phyloP scores from a whole-genome alignment of 2,888 invertebrate genomes.

The Dryomyza anilis region DNA sequence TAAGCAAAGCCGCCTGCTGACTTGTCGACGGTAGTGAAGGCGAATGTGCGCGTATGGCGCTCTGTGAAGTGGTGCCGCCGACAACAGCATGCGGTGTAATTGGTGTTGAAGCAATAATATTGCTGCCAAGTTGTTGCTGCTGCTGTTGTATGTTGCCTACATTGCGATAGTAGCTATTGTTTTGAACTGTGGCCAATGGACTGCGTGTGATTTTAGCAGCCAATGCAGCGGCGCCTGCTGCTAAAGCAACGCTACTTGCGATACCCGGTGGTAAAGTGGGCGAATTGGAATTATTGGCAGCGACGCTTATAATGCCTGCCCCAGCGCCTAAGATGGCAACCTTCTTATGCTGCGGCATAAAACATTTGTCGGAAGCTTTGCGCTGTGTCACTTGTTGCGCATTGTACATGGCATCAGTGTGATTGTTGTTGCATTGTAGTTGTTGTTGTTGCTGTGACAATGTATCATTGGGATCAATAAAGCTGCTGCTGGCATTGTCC shows the following conservation, averaged over 20 bases:
- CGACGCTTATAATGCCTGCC: constrained; percentile 25
- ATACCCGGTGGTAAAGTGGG: constrained; percentile 36
- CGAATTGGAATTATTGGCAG: constrained; percentile 38
- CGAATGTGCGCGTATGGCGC: constrained; percentile 30
- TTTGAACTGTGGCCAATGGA: constrained; percentile 55
- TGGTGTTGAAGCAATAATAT: background rate
- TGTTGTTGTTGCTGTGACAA: constrained; percentile 19
- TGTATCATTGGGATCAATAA: constrained; percentile 42
- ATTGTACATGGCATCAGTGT: constrained; percentile 29
- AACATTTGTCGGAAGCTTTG: constrained; percentile 24
- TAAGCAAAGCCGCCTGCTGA: constrained; percentile 45
- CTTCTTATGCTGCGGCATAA: constrained; percentile 46
- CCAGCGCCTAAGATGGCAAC: constrained; percentile 46
- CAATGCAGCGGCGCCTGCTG: constrained; percentile 16
- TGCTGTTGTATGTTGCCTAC: constrained; percentile 44
- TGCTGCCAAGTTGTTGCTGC: constrained; percentile 29
- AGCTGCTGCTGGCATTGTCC: constrained; percentile 40
- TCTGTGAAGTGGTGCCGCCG: constrained; percentile 26
- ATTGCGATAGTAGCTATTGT: constrained; percentile 53
- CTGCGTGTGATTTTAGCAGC: constrained; percentile 49
- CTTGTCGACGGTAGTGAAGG: constrained; percentile 50
- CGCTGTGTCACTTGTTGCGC: constrained; percentile 33
- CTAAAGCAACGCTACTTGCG: background rate
- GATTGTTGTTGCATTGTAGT: constrained; percentile 32
- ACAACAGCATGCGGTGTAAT: constrained; percentile 19